Evolutionary conservation across 2,797 vertebrate species (phyloP), one percentile per base, ranked within the genome.

Genomic region (Echiichthys vipera): DNA sequence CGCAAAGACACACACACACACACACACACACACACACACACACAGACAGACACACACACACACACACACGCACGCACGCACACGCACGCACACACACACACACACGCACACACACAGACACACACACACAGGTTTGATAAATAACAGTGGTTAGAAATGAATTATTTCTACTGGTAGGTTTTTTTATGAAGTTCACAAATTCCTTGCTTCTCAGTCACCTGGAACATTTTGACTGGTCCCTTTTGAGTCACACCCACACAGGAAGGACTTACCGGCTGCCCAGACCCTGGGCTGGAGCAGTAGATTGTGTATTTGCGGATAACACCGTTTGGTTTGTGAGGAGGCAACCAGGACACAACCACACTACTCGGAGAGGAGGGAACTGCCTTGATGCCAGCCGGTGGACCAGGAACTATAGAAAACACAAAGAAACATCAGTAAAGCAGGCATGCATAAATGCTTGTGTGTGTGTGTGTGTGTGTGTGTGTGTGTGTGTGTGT

Each of bases 241-340:
- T 18, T 32, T 24, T 29, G 39, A 80, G 59, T 57, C 67, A 67
- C 74, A 71, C 32, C 54, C 74, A 78, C 40, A 56, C 53, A 75
- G 39, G 68, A 42, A 27, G 47, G 67, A 88, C 97, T 87, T 91
- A 99, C 98, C 83, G 98, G 98, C 89, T 99, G 98, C 43, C 97
- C 96, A 7, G 97, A 98, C 50, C 97, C 97, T 0, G 97, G 98
- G 88, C 97, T 98, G 90, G 97, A 99, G 93, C 97, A 99, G 95
- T 99, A 99, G 93, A 99, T 99, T 92, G 97, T 99, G 93, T 99
- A 99, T 80, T 99, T 99, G 77, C 97, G 95, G 88, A 99, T 99
- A 73, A 99, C 96, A 65, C 98, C 98, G 0, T 99, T 99, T 73
- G 98, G 98, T 77, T 99, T 99, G 71, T 95, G 90, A 0, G 98